These are phyloP conservation scores for Tychaedon coryphoeus DNA, from an alignment of 2,113 vertebrate species.

Conservation along the genomic window DNA sequence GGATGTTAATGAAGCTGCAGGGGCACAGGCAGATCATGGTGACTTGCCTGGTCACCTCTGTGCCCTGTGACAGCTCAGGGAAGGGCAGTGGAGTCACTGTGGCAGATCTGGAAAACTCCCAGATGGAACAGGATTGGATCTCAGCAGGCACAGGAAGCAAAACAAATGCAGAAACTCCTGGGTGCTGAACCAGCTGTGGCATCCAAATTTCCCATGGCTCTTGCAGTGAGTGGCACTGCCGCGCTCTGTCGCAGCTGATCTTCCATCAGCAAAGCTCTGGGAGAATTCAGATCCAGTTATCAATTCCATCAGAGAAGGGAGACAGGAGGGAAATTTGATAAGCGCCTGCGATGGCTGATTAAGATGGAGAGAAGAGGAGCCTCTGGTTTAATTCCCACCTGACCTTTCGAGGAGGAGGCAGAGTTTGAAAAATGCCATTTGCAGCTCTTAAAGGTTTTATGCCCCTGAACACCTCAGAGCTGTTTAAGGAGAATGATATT, in stretches of 20 bases:
- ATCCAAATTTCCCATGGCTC: not conserved
- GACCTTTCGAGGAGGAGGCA: slow-evolving; percentile 40
- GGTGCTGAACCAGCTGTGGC: not conserved
- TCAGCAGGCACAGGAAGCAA: not conserved
- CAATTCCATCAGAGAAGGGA: not conserved
- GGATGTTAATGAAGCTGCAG: not conserved
- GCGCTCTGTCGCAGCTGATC: not conserved
- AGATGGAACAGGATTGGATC: rapidly evolving
- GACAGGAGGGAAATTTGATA: slow-evolving; percentile 24
- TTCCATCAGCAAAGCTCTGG: not conserved
- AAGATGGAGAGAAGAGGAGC: slow-evolving; percentile 50
- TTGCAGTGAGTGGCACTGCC: not conserved
- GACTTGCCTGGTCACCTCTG: not conserved
- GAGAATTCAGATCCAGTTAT: slow-evolving; percentile 30
- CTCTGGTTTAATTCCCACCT: slow-evolving; percentile 56
- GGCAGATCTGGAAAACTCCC: not conserved
- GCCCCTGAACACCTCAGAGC: slow-evolving; percentile 36
- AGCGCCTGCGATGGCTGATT: not conserved
- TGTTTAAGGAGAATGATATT: slow-evolving; percentile 58
- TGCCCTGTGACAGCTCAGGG: not conserved
- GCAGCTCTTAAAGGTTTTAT: slow-evolving; percentile 60
- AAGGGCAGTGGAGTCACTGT: not conserved
- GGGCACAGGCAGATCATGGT: not conserved
- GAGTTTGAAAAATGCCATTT: slow-evolving; percentile 37
- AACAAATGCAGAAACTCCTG: not conserved